Evolutionary conservation across 2,888 invertebrate species (phyloP), one percentile per base, ranked within the genome.

Genomic region (Caenorhabditis sp.): DNA sequence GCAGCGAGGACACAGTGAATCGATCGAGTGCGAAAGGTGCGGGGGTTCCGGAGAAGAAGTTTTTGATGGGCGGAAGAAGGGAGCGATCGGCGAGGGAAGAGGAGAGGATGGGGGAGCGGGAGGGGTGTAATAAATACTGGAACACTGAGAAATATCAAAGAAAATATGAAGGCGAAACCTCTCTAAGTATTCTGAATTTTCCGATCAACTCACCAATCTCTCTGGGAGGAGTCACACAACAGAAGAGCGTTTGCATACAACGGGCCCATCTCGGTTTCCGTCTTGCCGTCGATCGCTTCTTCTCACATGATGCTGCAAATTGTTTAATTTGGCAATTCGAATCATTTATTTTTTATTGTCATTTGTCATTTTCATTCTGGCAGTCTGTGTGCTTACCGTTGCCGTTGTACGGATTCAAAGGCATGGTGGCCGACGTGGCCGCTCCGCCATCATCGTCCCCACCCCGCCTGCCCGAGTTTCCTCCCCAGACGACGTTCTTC

Each of bases 181-280:
- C n/a, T n/a, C n/a, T n/a, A n/a, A n/a, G n/a, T n/a, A n/a, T n/a
- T n/a, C n/a, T n/a, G n/a, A 17, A 53, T 32, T 52, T 37, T 26
- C 17, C 13, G 20, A 32, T 32, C 26, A 45, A 79, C 78, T 65
- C 32, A 80, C 81, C 81, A 45, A 63, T 78, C 46, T 81, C 87
- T 48, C 84, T 75, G 56, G 84, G 80, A 50, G 89, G 87, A 41
- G 90, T 92, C 92, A 95, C 93, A 90, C 95, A 95, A 90, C 95
- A 95, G 82, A 95, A 91, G 88, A 95, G 91, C 70, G 95, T 94
- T 85, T 94, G 94, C 86, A 96, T 91, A 89, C 96, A 93, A 82
- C 94, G 93, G 78, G 94, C 90, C 82, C 89, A 89, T 86, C 91
- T 91, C 80, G 90, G 91, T 90, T 92, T 93, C 90, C 91, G 92